These are phyloP conservation scores for Morphnarchus princeps DNA, from an alignment of 2,113 vertebrate species.

Conservation along the genomic window DNA sequence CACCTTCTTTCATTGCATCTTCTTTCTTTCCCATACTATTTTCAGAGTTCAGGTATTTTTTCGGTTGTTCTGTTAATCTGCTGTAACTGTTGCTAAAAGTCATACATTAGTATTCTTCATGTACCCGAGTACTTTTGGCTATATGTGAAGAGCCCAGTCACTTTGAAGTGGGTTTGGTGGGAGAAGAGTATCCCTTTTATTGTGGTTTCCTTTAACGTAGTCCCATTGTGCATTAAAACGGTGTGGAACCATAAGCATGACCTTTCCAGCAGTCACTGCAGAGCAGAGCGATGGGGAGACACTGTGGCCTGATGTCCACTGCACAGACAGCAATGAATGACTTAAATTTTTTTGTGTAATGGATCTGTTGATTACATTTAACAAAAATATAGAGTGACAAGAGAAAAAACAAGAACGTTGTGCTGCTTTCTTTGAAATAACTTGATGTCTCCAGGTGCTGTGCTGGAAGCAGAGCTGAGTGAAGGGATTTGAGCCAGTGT, in stretches of 20 bases:
- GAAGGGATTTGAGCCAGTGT: background rate
- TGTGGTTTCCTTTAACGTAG: constrained; percentile 46
- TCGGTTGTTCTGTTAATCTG: background rate
- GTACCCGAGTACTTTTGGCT: background rate
- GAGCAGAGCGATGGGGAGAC: background rate
- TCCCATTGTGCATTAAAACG: background rate
- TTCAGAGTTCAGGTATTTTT: background rate
- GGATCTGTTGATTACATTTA: background rate
- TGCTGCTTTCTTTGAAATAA: background rate
- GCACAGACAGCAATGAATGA: background rate
- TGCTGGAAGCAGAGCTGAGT: background rate
- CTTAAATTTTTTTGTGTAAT: background rate
- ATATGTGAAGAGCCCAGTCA: background rate
- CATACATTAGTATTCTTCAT: background rate
- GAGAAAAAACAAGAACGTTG: background rate
- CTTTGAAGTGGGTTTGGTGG: constrained; percentile 53
- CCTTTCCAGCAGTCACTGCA: background rate
- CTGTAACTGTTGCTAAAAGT: background rate
- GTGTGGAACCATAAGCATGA: background rate
- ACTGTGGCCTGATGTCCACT: background rate
- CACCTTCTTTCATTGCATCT: background rate
- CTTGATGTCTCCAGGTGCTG: background rate
- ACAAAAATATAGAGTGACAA: background rate
- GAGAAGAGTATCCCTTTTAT: constrained; percentile 2
- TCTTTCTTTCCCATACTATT: background rate